phyloP scores from a whole-genome alignment of 1,140 invertebrate species.

The Temnothorax nylanderi region DNA sequence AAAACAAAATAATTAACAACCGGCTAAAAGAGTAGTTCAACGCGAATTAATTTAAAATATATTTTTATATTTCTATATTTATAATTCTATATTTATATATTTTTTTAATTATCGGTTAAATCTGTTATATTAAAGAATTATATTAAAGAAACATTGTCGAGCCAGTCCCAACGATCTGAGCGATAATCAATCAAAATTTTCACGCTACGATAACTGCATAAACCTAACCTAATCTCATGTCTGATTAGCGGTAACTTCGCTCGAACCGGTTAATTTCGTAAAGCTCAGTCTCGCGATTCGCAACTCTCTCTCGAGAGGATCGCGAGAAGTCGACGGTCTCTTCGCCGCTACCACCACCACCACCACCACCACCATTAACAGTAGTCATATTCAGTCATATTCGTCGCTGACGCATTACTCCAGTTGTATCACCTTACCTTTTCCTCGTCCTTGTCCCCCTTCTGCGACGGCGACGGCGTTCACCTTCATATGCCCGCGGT shows the following conservation, averaged over 20 bases:
- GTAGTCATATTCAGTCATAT: background rate
- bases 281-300: slow-evolving; percentile 2
- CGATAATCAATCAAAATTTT: background rate
- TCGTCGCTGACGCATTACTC: background rate
- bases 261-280: slow-evolving; percentile 11
- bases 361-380: background rate
- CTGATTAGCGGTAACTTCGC: background rate
- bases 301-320: background rate
- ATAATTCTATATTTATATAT: background rate
- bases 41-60: background rate
- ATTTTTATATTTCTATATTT: background rate
- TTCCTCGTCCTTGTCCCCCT: slow-evolving; percentile 15
- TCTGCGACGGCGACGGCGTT: background rate
- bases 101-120: background rate
- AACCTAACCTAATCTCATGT: background rate
- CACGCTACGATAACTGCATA: background rate
- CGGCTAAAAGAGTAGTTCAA: background rate
- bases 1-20: background rate
- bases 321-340: background rate
- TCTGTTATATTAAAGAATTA: background rate
- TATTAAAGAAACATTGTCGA: background rate
- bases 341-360: background rate
- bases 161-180: background rate
- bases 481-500: slow-evolving; percentile 4
- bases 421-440: background rate